Conservation (phyloP, 2,888 invertebrate species). For the Tetragonisca angustula region DNA sequence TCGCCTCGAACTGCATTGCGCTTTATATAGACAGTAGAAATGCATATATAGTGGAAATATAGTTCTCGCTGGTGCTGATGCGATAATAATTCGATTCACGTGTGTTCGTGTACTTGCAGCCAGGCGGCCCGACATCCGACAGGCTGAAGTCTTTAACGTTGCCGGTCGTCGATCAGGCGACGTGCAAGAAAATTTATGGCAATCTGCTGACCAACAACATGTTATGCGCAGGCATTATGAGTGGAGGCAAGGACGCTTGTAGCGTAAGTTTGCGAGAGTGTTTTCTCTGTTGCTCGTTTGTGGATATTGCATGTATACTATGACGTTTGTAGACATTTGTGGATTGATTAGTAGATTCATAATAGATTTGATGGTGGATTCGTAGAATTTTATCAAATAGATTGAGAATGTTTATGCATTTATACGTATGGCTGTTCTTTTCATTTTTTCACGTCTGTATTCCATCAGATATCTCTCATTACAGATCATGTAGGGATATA, state of each 20-base stretch:
- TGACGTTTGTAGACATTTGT: no score
- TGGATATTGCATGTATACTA: no score
- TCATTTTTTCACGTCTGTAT: no score
- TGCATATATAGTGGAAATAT: background rate
- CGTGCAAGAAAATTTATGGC: conserved; percentile 81
- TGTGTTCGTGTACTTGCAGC: conserved; percentile 39
- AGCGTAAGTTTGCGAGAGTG: conserved; percentile 50
- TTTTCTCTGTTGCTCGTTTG: background rate
- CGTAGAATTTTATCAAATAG: no score
- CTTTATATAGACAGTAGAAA: background rate
- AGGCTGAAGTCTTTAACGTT: conserved; percentile 75
- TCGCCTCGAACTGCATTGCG: background rate
- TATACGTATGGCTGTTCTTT: no score
- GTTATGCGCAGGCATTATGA: conserved; percentile 76
- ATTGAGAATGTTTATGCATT: no score
- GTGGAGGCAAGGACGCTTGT: conserved; percentile 73
- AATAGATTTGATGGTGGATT: no score
- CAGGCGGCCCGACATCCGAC: conserved; percentile 27
- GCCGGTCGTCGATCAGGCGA: conserved; percentile 82
- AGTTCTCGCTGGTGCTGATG: no score
- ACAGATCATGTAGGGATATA: no score
- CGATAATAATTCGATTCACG: background rate
- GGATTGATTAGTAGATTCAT: no score
- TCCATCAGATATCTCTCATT: no score
- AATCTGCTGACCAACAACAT: conserved; percentile 76